Conservation (phyloP, 2,888 invertebrate genomes). For the Maniola hyperantus region DNA sequence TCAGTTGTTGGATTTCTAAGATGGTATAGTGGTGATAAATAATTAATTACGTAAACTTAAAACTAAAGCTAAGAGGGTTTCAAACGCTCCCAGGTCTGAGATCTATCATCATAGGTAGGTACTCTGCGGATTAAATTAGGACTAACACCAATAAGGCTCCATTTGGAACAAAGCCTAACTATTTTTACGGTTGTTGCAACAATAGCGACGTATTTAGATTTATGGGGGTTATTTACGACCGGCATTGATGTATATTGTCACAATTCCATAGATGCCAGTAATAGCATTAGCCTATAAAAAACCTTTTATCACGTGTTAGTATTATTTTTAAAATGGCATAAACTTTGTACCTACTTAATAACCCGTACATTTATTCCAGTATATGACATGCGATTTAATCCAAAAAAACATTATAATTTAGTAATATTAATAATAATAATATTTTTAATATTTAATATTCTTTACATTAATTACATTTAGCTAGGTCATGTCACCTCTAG, state of each 20-base stretch:
- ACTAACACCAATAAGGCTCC: not conserved
- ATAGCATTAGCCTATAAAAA: slow-evolving; percentile 28
- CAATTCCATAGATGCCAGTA: slow-evolving; percentile 35
- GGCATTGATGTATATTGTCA: slow-evolving; percentile 36
- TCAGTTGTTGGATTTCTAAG: too few relatives aligned
- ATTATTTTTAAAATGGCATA: slow-evolving; percentile 1
- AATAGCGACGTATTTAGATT: slow-evolving; percentile 39
- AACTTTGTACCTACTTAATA: not conserved
- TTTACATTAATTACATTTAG: too few relatives aligned
- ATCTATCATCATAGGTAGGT: too few relatives aligned
- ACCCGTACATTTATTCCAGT: not conserved
- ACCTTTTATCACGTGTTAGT: slow-evolving; percentile 13
- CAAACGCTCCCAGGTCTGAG: too few relatives aligned
- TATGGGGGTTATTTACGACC: slow-evolving; percentile 42
- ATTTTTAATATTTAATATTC: too few relatives aligned
- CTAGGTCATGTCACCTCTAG: too few relatives aligned
- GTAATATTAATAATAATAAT: too few relatives aligned
- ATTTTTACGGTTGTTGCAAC: slow-evolving; percentile 38
- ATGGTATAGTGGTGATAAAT: too few relatives aligned
- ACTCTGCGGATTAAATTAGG: not conserved
- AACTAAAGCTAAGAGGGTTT: too few relatives aligned
- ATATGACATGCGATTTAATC: not conserved
- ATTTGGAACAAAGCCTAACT: slow-evolving; percentile 10
- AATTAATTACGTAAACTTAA: too few relatives aligned
- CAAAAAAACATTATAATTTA: too few relatives aligned